Base-by-base conservation (phyloP, 2,797 vertebrate genomes). In the Intellagama lesueurii region DNA sequence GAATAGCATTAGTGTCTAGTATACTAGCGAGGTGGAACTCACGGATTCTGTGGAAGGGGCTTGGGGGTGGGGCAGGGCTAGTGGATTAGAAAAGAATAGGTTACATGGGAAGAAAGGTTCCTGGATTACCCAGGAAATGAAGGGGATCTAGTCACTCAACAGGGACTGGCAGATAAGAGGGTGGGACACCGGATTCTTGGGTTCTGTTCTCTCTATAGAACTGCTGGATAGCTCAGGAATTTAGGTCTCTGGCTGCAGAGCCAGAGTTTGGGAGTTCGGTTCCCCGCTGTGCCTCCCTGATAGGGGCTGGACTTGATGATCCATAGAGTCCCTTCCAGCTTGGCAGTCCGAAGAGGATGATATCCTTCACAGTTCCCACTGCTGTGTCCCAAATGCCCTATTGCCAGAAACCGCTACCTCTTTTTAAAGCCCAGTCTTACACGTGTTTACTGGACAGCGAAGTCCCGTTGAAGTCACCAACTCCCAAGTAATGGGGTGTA, bases 1-100 rank as follows among this genome's bases (percentile, higher is more conserved):
- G 52, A 16, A 56, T 86, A 86, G 89, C 79, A 35, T 90, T 90
- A 90, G 89, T 30, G 32, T 83, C 89, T 90, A 86, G 85, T 76
- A n/a, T 90, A 66, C 70, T 90, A 90, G 84, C 82, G 60, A 78
- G 86, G 79, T 73, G 82, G 86, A 83, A 56, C 68, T n/a, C 89
- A 76, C 81, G 81, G 81, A 84, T 90, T 87, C n/a, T 80, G 30
- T 28, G 76, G 69, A 84, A n/a, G 35, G 82, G 76, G 77, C 60
- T n/a, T 80, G 47, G 17, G 81, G 70, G 76, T 52, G 86, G 90
- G 44, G 47, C 17, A 16, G 79, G 82, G 22, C 24, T 90, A 88
- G 82, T 81, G 44, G 77, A 68, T 88, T 90, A 90, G 89, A 68
- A 81, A 68, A 81, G 69, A 24, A 28, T 79, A 81, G 40, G 47